Evolutionary conservation across 2,888 invertebrate species (phyloP), one percentile per base, ranked within the genome.

Genomic region (Phaedon cochleariae): DNA sequence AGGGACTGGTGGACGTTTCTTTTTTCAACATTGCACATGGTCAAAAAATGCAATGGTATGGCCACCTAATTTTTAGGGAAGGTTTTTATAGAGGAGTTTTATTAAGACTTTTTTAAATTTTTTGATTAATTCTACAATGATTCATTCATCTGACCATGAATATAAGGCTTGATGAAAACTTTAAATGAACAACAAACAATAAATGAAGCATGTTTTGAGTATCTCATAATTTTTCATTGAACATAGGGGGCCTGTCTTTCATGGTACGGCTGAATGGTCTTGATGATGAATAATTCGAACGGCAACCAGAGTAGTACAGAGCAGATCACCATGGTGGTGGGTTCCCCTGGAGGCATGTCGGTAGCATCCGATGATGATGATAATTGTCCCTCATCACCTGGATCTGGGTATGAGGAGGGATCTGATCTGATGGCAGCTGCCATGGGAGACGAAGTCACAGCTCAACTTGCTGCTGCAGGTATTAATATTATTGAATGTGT

Each of bases 401-500:
- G 89, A 57, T 93, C 93, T 46, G 87, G 88, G 45, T 91, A 92
- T 75, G 93, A 92, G 76, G 96, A 95, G 80, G 95, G 96, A 79
- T 90, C 91, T 59, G 97, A 97, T 80, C 88, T 96, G 69, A 90
- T 96, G 84, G 90, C 92, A 73, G 91, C 90, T 63, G 92, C 93
- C 57, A 92, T 94, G 89, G 91, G 92, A 74, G 97, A 97, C 84
- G 97, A 97, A 81, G 95, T 98, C 77, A 96, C 97, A 73, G 95
- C 97, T 82, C 97, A 97, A 82, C 86, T 98, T 76, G 97, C 96
- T 61, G 96, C 97, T 76, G 96, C 97, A 82, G 97, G 97, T 94
- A 85, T 5, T 7, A 26, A 7, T 26, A 26, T 26, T 3, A 26
- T 26, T n/a, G n/a, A n/a, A n/a, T n/a, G n/a, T n/a, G n/a, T n/a